Evolutionary conservation across 2,797 vertebrate species (phyloP).

Genomic region (Syngnathus rostellatus): DNA sequence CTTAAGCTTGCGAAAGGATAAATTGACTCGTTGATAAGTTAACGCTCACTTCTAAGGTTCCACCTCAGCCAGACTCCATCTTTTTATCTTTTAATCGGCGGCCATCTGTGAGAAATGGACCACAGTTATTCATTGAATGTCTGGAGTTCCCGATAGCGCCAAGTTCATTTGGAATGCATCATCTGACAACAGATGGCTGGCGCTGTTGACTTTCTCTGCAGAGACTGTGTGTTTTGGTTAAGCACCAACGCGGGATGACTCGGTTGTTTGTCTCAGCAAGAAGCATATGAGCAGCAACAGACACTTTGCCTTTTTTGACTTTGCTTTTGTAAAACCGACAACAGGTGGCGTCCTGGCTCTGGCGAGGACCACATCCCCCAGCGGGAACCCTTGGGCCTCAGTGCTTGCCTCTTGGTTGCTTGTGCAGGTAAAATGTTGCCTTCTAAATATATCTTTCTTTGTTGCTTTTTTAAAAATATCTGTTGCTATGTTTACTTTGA

Average conservation of each 20-base stretch:
- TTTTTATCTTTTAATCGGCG: conserved; percentile 29
- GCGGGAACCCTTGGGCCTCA: conserved; percentile 76
- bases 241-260: conserved; percentile 32
- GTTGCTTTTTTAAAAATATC: no score
- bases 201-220: conserved; percentile 36
- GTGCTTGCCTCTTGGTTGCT: conserved; percentile 76
- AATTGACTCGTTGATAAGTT: not conserved
- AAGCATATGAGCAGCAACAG: conserved; percentile 24
- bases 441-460: not conserved
- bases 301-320: conserved; percentile 24
- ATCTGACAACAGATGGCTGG: conserved; percentile 48
- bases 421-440: conserved; percentile 65
- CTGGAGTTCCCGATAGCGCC: conserved; percentile 27
- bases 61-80: conserved; percentile 29
- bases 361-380: conserved; percentile 65
- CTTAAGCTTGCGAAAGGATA: not conserved
- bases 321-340: conserved; percentile 14
- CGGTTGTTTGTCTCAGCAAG: conserved; percentile 39
- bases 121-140: conserved; percentile 43
- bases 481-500: no score
- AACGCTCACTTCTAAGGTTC: not conserved
- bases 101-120: conserved; percentile 42
- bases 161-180: conserved; percentile 39
- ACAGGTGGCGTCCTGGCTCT: conserved; percentile 69
- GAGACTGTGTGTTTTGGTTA: conserved; percentile 27